A percentile compares a stretch with the other conserved stretches of the same genome.
Conservation (phyloP, 2,797 vertebrate species). For the Betta splendens region DNA sequence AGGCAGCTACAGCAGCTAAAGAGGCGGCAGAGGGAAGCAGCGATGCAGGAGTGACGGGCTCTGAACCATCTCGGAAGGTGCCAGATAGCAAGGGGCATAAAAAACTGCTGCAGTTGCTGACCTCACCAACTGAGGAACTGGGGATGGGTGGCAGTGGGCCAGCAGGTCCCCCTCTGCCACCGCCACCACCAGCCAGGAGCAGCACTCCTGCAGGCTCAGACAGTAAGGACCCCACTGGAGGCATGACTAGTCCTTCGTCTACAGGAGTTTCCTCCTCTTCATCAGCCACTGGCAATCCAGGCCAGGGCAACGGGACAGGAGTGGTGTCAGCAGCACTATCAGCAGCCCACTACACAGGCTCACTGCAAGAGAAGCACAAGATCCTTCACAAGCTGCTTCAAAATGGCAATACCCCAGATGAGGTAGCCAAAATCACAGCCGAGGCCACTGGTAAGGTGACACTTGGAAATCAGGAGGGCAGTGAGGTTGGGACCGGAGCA, state of each 20-base stretch:
- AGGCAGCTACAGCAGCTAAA: constrained; percentile 66
- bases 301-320: constrained; percentile 70
- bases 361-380: constrained; percentile 96
- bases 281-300: constrained; percentile 47
- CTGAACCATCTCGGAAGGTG: constrained; percentile 83
- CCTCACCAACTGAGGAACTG: constrained; percentile 92
- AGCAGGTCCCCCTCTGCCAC: constrained; percentile 52
- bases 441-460: constrained; percentile 94
- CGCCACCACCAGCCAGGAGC: constrained; percentile 70
- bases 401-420: constrained; percentile 95
- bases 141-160: constrained; percentile 68
- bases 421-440: constrained; percentile 96
- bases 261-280: constrained; percentile 91
- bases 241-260: constrained; percentile 92
- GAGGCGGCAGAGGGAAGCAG: constrained; percentile 68
- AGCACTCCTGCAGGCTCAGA: constrained; percentile 84
- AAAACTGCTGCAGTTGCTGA: constrained; percentile 94
- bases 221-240: constrained; percentile 85
- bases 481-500: constrained; percentile 71
- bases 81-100: constrained; percentile 93
- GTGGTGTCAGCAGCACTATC: constrained; percentile 81
- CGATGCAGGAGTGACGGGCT: constrained; percentile 79
- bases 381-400: constrained; percentile 97
- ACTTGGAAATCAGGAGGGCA: constrained; percentile 59
- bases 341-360: constrained; percentile 76